phyloP scores from a whole-genome alignment of 2,888 invertebrate genomes.

The Heliconius charithonia region DNA sequence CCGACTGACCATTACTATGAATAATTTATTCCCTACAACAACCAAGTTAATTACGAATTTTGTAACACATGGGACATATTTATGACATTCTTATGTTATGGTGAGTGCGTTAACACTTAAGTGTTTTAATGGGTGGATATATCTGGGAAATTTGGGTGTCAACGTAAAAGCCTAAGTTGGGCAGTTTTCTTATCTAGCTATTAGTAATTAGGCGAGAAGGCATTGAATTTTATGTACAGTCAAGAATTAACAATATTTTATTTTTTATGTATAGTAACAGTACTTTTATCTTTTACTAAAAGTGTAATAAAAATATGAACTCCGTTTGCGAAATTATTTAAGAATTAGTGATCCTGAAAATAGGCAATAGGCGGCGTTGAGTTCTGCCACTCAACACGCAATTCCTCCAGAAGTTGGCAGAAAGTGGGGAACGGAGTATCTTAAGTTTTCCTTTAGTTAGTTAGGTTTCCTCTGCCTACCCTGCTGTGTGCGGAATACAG shows the following conservation, averaged over 20 bases:
- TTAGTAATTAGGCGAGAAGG: neutral
- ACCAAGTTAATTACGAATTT: slow-evolving; percentile 53
- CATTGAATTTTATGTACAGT: neutral
- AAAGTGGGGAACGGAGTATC: too few species aligned
- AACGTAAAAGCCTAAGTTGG: slow-evolving; percentile 14
- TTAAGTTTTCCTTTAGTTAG: too few species aligned
- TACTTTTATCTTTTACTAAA: neutral
- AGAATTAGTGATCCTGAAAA: too few species aligned
- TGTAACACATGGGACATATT: slow-evolving; percentile 47
- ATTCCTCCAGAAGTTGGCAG: too few species aligned
- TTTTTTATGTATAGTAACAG: neutral
- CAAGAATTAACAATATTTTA: neutral
- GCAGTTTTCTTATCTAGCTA: slow-evolving; percentile 1
- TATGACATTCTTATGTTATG: slow-evolving; percentile 32
- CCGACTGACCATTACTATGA: slow-evolving; percentile 58
- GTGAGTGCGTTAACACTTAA: slow-evolving; percentile 21
- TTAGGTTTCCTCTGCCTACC: too few species aligned
- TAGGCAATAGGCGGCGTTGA: too few species aligned
- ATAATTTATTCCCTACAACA: slow-evolving; percentile 57
- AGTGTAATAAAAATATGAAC: neutral
- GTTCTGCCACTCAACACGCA: too few species aligned
- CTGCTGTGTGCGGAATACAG: too few species aligned
- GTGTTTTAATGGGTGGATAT: slow-evolving; percentile 17
- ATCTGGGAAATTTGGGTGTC: slow-evolving; percentile 22
- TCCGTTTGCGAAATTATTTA: too few species aligned